phyloP scores from a whole-genome alignment of 1,140 invertebrate genomes.

The Bombyx mandarina region DNA sequence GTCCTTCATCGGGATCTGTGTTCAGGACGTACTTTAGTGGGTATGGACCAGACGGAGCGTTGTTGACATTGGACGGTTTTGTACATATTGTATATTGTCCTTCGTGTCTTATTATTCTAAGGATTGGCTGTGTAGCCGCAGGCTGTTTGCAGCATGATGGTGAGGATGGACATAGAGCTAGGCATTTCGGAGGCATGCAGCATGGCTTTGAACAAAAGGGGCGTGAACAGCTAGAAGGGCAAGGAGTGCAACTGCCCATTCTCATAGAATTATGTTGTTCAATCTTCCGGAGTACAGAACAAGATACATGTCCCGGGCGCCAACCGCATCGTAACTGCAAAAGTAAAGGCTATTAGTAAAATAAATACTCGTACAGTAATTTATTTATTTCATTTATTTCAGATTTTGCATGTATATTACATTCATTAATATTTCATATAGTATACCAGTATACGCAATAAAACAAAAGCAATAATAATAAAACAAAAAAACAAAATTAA shows the following conservation, averaged over 20 bases:
- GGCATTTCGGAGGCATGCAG: slow-evolving; percentile 31
- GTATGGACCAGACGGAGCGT: slow-evolving; percentile 50
- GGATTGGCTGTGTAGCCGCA: slow-evolving; percentile 28
- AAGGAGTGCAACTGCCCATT: slow-evolving; percentile 30
- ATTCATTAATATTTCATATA: too few species aligned
- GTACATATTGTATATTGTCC: slow-evolving; percentile 56
- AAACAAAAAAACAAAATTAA: too few species aligned
- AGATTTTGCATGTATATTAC: too few species aligned
- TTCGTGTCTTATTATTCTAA: slow-evolving; percentile 47
- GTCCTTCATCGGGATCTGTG: slow-evolving; percentile 25
- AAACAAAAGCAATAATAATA: too few species aligned
- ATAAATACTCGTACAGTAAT: not conserved
- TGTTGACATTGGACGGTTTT: slow-evolving; percentile 50
- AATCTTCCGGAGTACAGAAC: slow-evolving; percentile 46
- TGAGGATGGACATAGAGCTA: slow-evolving; percentile 33
- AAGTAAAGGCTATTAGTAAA: not conserved
- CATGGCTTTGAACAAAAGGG: slow-evolving; percentile 32
- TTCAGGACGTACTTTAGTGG: slow-evolving; percentile 59
- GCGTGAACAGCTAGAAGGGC: slow-evolving; percentile 25
- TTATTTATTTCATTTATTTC: not conserved
- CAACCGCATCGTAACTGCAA: slow-evolving; percentile 56
- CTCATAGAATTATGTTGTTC: slow-evolving; percentile 50
- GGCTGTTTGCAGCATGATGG: slow-evolving; percentile 31
- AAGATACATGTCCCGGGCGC: slow-evolving; percentile 61
- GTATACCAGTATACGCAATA: not conserved